Percentiles rank a stretch among this genome's conserved stretches.
These are phyloP conservation scores for Bombyx mandarina DNA, from an alignment of 1,140 invertebrate genomes.

Conservation along the genomic window DNA sequence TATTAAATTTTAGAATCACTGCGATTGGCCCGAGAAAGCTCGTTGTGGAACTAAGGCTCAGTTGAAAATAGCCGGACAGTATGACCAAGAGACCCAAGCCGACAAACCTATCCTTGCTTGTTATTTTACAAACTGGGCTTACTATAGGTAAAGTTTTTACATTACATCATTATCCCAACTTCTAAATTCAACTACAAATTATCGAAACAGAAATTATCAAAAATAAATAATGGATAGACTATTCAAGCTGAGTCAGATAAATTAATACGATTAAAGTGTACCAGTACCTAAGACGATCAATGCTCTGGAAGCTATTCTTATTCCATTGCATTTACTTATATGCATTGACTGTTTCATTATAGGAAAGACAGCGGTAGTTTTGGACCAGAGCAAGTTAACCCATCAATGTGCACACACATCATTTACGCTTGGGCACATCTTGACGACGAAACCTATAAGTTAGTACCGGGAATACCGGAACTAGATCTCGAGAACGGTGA, in stretches of 20 bases:
- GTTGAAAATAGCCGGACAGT: slow-evolving; percentile 28
- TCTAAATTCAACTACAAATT: too few species aligned
- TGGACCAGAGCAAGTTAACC: slow-evolving; percentile 76
- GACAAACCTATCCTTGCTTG: slow-evolving; percentile 76
- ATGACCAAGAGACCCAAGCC: slow-evolving; percentile 17
- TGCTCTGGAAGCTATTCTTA: too few species aligned
- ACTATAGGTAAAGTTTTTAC: slow-evolving; percentile 71
- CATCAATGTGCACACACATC: slow-evolving; percentile 80
- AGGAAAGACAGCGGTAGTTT: slow-evolving; percentile 77
- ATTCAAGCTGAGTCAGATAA: too few species aligned
- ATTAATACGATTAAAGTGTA: too few species aligned
- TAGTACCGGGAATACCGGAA: slow-evolving; percentile 76
- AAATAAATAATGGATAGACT: too few species aligned
- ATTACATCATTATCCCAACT: too few species aligned
- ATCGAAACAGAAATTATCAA: too few species aligned
- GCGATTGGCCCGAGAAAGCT: slow-evolving; percentile 84
- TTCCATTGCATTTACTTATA: too few species aligned
- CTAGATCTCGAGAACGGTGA: slow-evolving; percentile 78
- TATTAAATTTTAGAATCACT: slow-evolving; percentile 72
- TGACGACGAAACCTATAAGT: slow-evolving; percentile 67
- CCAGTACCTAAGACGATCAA: too few species aligned
- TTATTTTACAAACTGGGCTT: slow-evolving; percentile 84
- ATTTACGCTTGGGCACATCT: slow-evolving; percentile 82
- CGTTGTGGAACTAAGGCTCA: slow-evolving; percentile 70
- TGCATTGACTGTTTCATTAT: slow-evolving; percentile 14